Conservation (phyloP, 2,113 vertebrate species). For the Illadopsis cleaveri region DNA sequence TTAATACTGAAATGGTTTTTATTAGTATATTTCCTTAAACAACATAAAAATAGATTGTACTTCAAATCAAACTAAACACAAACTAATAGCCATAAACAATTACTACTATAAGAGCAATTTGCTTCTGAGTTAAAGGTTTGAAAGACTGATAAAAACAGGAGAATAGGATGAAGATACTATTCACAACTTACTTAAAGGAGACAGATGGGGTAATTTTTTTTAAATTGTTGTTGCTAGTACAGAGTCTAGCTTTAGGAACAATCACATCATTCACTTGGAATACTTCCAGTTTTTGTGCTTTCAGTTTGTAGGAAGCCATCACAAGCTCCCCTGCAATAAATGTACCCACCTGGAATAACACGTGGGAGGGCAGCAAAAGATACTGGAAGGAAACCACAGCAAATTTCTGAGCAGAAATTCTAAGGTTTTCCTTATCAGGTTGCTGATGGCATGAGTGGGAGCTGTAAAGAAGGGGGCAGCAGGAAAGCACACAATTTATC, state of each 20-base stretch:
- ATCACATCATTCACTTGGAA: background rate
- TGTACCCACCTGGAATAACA: background rate
- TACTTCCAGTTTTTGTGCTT: background rate
- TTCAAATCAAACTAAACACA: background rate
- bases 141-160: background rate
- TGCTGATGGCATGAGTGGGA: accelerated
- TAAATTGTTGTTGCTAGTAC: background rate
- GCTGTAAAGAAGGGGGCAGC: background rate
- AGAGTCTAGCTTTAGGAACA: background rate
- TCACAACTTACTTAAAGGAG: background rate
- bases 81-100: background rate
- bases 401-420: background rate
- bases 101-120: background rate
- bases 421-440: background rate
- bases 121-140: background rate
- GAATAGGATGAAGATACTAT: background rate
- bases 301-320: background rate
- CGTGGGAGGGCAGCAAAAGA: background rate
- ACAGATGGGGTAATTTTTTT: background rate
- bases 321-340: background rate
- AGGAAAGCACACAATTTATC: background rate
- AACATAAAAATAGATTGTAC: background rate
- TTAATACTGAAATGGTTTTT: background rate
- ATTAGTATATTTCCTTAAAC: background rate
- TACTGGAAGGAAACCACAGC: background rate